Conservation (phyloP, 2,113 vertebrate species). For the Odontesthes bonariensis region DNA sequence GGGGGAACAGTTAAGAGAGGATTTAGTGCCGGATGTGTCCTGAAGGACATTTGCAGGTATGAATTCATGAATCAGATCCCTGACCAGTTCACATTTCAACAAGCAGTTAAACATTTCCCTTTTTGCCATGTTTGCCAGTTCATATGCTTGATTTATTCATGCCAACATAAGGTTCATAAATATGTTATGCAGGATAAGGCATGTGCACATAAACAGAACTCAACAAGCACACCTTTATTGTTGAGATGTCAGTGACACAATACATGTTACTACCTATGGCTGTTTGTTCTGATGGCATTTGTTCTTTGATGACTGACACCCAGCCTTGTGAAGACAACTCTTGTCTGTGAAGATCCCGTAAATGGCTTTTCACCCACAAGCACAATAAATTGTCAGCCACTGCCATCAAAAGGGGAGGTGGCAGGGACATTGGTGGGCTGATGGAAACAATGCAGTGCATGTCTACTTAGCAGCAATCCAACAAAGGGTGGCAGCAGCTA, state of each 20-base stretch:
- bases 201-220: constrained; percentile 10
- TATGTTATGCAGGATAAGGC: constrained; percentile 5
- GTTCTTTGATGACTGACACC: neutral
- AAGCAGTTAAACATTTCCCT: constrained; percentile 35
- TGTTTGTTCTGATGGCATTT: neutral
- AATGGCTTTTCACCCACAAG: constrained; percentile 10
- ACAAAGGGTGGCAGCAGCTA: constrained; percentile 71
- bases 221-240: neutral
- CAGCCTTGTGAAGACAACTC: constrained; percentile 1
- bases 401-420: constrained; percentile 18
- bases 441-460: constrained; percentile 42
- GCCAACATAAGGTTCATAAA: constrained; percentile 53
- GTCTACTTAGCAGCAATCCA: constrained; percentile 52
- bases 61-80: constrained; percentile 9
- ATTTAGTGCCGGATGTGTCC: constrained; percentile 23
- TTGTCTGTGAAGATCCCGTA: constrained; percentile 1
- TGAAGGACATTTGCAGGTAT: constrained; percentile 24
- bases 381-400: constrained; percentile 28
- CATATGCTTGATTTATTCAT: constrained; percentile 51
- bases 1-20: constrained; percentile 26
- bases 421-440: constrained; percentile 27
- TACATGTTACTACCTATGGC: neutral
- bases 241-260: constrained; percentile 3
- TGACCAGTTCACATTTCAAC: constrained; percentile 26
- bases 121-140: constrained; percentile 8